phyloP scores from a whole-genome alignment of 2,797 vertebrate genomes.

The Gallirallus australis region DNA sequence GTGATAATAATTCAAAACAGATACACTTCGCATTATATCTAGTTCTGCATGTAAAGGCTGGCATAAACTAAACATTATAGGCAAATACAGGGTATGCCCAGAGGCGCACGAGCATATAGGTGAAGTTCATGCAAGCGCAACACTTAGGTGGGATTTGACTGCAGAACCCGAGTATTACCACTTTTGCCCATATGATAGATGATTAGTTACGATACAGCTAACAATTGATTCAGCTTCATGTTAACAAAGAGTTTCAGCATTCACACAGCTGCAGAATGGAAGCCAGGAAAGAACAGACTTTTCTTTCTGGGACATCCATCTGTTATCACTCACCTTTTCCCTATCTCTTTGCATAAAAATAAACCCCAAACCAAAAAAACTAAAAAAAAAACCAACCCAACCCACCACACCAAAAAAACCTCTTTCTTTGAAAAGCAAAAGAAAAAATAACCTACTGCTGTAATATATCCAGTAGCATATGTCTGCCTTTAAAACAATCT shows the following conservation, averaged over 20 bases:
- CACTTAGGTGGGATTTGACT: slow-evolving; percentile 10
- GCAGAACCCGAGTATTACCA: slow-evolving; percentile 10
- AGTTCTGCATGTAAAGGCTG: neutral
- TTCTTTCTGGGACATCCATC: neutral
- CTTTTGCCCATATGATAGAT: slow-evolving; percentile 24
- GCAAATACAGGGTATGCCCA: neutral
- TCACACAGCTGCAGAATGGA: slow-evolving; percentile 47
- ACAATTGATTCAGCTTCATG: slow-evolving; percentile 8
- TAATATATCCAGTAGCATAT: neutral
- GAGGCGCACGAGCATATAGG: accelerated
- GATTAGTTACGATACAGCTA: neutral
- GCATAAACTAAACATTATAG: neutral
- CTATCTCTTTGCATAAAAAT: neutral
- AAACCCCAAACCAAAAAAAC: neutral
- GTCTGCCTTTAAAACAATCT: neutral
- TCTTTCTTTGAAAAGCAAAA: neutral
- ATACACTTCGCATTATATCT: neutral
- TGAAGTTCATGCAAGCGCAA: neutral
- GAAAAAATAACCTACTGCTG: neutral
- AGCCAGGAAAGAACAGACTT: neutral
- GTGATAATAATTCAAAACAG: neutral
- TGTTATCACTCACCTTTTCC: slow-evolving; percentile 8
- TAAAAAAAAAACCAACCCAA: neutral
- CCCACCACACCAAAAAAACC: neutral
- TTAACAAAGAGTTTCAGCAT: slow-evolving; percentile 59